Evolutionary conservation across 1,140 invertebrate genomes (phyloP), one percentile per base, ranked within the genome.

Genomic region (Aphelinus certus): DNA sequence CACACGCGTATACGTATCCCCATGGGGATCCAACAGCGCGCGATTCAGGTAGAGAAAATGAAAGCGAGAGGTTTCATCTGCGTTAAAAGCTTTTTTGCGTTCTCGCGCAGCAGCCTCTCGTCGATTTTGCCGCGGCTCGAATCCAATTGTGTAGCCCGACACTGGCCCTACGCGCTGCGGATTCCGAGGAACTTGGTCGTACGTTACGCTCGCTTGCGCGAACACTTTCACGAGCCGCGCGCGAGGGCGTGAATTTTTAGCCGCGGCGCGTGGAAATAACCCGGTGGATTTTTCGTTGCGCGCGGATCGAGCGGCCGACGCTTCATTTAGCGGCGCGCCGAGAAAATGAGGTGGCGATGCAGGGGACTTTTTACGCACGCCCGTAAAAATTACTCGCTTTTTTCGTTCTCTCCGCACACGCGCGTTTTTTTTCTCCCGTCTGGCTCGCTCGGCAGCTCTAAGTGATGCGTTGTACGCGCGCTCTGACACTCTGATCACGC

Each of bases 31-130:
- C 26, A 26, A 26, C 26, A 26, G 26, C 26, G 26, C 26, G 26
- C 26, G 26, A 26, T 26, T 26, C 26, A 26, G 26, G 26, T 26
- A 62, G 63, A 56, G 46, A 64, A 47, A 66, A 72, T 73, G 75
- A 77, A 53, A 45, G 60, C 73, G 76, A 71, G 66, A 75, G 67
- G 62, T 68, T 79, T 80, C 78, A 80, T 81, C 78, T 76, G 71
- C 75, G 73, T 75, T 81, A 81, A 81, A 81, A 81, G 79, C 80
- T 81, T 81, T 81, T 81, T 81, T 78, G 77, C 78, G 80, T 78
- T 71, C 43, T 49, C 7, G 58, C 6, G 51, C 1, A n/a, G 43
- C 61, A 4, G 57, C 26, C 51, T 78, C 77, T 78, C 64, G 76
- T 71, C 71, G 75, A 73, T 76, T 64, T 71, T 67, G 67, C 70